Evolutionary conservation across 2,113 vertebrate species (phyloP), one percentile per base, ranked within the genome.

Genomic region (Oxyura jamaicensis): DNA sequence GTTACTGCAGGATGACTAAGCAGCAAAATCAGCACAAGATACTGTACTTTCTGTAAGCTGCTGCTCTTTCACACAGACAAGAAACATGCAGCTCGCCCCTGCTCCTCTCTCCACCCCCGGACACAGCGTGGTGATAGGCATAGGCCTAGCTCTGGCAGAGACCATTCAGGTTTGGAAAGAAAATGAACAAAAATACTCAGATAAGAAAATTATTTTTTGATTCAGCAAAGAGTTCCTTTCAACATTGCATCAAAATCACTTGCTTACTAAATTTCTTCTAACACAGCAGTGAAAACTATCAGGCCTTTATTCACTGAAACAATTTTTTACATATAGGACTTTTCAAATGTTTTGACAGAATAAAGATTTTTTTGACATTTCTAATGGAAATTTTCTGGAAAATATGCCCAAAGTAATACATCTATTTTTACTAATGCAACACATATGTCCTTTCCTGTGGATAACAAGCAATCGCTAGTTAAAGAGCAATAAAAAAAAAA

Each of bases 1-100:
- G 65, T 69, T 50, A 6, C 73, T 89, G 82, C 82, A 71, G 46
- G 31, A 81, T 96, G 96, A 97, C 91, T 91, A 93, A 95, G 91
- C 91, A 53, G 68, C 55, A 66, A 63, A 80, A 74, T 23, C 6
- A 29, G 25, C 36, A 29, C 68, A 68, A 68, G 67, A 50, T 44
- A 33, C 62, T 76, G 39, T 8, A 31, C 36, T 81, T 48, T 69
- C 21, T 29, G 86, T 14, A 92, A 90, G 35, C 56, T 91, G 76
- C 83, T 92, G 69, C 69, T 73, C 76, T 79, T 90, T 88, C 66
- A 53, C 80, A 76, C 36, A 75, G 65, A 78, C 42, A 53, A 56
- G 82, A 86, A 0, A 13, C 36, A 46, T 9, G 48, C 48, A 65
- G 39, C 29, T 68, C 5, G 48, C 14, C 10, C 4, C 4, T 4